Conservation (phyloP, 2,888 invertebrate species). For the Eledona agricola region DNA sequence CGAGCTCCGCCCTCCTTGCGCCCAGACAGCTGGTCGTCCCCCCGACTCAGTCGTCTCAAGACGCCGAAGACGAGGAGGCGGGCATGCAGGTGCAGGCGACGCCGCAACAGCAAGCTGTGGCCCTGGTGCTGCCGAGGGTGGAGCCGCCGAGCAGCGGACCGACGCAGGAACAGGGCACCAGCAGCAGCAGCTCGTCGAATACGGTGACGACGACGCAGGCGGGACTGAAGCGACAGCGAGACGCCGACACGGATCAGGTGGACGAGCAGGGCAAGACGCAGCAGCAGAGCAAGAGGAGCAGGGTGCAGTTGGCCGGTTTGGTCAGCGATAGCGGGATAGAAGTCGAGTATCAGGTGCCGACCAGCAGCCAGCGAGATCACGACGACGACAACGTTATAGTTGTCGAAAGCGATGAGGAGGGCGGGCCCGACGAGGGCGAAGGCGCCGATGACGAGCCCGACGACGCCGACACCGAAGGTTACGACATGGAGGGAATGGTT, state of each 20-base stretch:
- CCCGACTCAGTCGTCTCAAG: slow-evolving; percentile 68
- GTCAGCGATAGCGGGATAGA: slow-evolving; percentile 66
- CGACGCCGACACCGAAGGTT: slow-evolving; percentile 67
- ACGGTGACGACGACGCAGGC: slow-evolving; percentile 75
- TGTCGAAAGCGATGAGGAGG: slow-evolving; percentile 82
- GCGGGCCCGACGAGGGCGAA: slow-evolving; percentile 67
- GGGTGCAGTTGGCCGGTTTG: slow-evolving; percentile 61
- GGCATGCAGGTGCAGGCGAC: slow-evolving; percentile 48
- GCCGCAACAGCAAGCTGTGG: slow-evolving; percentile 72
- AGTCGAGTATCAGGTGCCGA: slow-evolving; percentile 86
- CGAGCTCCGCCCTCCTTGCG: slow-evolving; percentile 63
- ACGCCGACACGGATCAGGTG: slow-evolving; percentile 65
- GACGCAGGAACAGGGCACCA: slow-evolving; percentile 60
- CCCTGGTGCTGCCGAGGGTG: slow-evolving; percentile 74
- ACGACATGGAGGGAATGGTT: slow-evolving; percentile 65
- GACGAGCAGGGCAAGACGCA: slow-evolving; percentile 62
- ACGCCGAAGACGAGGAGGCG: slow-evolving; percentile 65
- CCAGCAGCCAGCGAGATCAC: slow-evolving; percentile 86
- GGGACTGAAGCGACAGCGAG: slow-evolving; percentile 69
- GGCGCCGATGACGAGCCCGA: slow-evolving; percentile 66
- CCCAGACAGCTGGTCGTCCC: slow-evolving; percentile 75
- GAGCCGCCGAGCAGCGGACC: slow-evolving; percentile 68
- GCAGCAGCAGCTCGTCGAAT: slow-evolving; percentile 69
- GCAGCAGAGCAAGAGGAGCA: slow-evolving; percentile 65
- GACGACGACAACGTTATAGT: slow-evolving; percentile 75